A percentile compares a stretch with the other conserved stretches of the same genome.
Evolutionary conservation across 2,797 vertebrate genomes (phyloP).

Genomic region (Anas bernieri): DNA sequence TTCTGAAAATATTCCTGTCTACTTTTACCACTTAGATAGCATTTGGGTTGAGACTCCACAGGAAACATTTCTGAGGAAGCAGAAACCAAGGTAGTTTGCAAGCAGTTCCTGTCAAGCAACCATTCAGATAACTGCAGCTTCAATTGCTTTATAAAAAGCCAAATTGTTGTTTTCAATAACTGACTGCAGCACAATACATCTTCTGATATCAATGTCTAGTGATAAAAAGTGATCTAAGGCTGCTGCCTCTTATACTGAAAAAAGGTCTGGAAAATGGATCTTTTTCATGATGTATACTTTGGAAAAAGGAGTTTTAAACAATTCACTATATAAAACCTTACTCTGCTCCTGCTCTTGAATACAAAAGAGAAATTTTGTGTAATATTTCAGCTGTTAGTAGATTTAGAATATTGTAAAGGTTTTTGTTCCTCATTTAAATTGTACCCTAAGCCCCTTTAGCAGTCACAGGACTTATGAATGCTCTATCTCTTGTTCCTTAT

Average conservation of each 20-base stretch:
- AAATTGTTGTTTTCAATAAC: not conserved
- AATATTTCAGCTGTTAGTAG: not conserved
- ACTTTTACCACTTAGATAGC: not conserved
- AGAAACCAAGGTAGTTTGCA: slow-evolving; percentile 27
- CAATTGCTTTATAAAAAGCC: slow-evolving; percentile 52
- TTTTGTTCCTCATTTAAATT: not conserved
- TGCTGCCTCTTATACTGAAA: not conserved
- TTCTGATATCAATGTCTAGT: not conserved
- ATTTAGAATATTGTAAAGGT: not conserved
- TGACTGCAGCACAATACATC: not conserved
- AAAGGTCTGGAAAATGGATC: not conserved
- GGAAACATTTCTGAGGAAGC: not conserved
- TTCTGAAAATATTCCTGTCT: not conserved
- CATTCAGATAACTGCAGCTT: not conserved
- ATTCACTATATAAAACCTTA: not conserved
- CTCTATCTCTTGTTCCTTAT: not conserved
- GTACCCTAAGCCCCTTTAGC: not conserved
- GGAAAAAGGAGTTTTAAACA: not conserved
- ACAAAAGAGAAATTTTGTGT: not conserved
- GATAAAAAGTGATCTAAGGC: not conserved
- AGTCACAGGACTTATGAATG: not conserved
- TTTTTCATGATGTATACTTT: not conserved
- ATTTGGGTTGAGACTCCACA: not conserved
- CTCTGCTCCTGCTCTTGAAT: not conserved
- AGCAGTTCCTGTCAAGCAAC: not conserved